These are phyloP conservation scores for Napeogenes inachia DNA, from an alignment of 2,888 invertebrate genomes.

Conservation along the genomic window DNA sequence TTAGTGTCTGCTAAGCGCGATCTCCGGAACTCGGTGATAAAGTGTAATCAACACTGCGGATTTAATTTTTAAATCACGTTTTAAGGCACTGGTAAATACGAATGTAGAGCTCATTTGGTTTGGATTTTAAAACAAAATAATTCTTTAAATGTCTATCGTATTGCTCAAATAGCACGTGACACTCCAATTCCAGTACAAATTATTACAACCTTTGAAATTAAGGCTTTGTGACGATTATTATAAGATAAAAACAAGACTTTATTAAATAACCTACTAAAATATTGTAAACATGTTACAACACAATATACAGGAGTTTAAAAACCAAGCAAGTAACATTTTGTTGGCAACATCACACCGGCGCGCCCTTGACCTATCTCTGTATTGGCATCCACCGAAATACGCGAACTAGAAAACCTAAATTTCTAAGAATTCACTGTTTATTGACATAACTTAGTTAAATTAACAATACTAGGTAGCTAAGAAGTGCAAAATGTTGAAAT, in stretches of 20 bases:
- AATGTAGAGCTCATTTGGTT: background rate
- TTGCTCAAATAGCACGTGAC: too few relatives aligned
- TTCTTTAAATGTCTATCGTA: too few relatives aligned
- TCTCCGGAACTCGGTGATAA: slow-evolving; percentile 3
- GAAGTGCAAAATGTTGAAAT: background rate
- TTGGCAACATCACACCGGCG: slow-evolving; percentile 43
- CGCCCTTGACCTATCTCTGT: slow-evolving; percentile 66
- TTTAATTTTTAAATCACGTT: background rate
- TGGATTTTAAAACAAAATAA: too few relatives aligned
- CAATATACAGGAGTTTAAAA: slow-evolving; percentile 1
- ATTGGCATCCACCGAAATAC: slow-evolving; percentile 49
- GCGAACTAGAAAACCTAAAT: slow-evolving; percentile 19
- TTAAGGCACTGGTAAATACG: background rate
- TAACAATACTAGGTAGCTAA: background rate
- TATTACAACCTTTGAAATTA: too few relatives aligned
- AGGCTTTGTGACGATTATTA: too few relatives aligned
- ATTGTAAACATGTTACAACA: slow-evolving; percentile 1
- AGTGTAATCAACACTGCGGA: background rate
- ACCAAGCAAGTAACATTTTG: slow-evolving; percentile 13
- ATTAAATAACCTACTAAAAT: background rate
- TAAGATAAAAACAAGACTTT: background rate
- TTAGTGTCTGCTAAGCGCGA: slow-evolving; percentile 2
- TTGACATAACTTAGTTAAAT: background rate
- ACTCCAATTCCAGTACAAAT: too few relatives aligned
- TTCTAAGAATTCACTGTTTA: slow-evolving; percentile 11